Evolutionary conservation across 2,797 vertebrate genomes (phyloP).

Genomic region (Syndactyla subalaris): DNA sequence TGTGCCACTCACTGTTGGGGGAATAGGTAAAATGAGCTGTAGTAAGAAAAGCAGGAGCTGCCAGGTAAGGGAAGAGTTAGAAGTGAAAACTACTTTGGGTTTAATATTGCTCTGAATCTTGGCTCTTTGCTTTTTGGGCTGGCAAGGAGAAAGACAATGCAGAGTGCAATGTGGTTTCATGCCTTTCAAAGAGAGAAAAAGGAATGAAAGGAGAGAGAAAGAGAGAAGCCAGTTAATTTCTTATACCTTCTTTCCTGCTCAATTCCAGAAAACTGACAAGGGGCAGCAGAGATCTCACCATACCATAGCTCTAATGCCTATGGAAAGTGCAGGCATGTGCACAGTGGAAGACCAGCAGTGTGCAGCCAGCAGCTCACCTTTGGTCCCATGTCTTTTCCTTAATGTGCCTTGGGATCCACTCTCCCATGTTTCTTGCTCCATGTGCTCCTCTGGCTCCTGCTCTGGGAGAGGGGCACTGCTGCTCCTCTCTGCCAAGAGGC

Average conservation of each 20-base stretch:
- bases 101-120: not conserved
- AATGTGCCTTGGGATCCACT: not conserved
- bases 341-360: not conserved
- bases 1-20: not conserved
- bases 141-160: not conserved
- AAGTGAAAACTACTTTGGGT: not conserved
- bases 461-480: not conserved
- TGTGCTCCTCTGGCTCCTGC: not conserved
- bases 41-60: not conserved
- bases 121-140: not conserved
- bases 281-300: not conserved
- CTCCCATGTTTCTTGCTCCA: not conserved
- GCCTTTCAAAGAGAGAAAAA: not conserved
- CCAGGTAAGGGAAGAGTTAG: not conserved
- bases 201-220: not conserved
- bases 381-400: slow-evolving; percentile 1
- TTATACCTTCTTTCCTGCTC: not conserved
- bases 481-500: not conserved
- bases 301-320: not conserved
- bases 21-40: not conserved
- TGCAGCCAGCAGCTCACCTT: slow-evolving; percentile 65
- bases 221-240: not conserved
- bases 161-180: not conserved
- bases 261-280: not conserved
- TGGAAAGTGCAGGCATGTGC: not conserved